phyloP scores from a whole-genome alignment of 2,888 invertebrate species.

The Corythucha ciliata region DNA sequence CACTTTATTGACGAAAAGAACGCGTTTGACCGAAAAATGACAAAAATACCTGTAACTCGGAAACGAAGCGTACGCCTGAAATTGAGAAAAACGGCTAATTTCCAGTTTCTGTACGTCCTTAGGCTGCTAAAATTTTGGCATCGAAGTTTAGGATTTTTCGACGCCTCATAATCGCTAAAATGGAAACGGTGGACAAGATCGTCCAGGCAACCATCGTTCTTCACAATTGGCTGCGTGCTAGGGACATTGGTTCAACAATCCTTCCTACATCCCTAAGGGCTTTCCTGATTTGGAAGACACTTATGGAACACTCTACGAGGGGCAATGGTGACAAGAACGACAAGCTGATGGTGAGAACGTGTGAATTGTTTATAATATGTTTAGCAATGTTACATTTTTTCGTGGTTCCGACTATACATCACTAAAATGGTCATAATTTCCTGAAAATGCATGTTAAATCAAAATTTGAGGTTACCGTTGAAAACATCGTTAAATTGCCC shows the following conservation, averaged over 20 bases:
- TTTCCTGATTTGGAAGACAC: conserved; percentile 1
- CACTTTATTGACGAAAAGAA: too few relatives aligned
- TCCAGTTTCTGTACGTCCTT: too few relatives aligned
- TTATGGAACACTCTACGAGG: conserved; percentile 10
- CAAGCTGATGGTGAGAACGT: conserved; percentile 14
- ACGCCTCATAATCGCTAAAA: conserved; percentile 8
- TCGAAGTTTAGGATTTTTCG: not conserved
- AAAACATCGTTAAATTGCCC: not conserved
- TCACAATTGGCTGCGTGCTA: conserved; percentile 12
- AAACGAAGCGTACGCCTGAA: too few relatives aligned
- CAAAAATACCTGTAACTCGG: too few relatives aligned
- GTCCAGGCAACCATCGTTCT: conserved; percentile 7
- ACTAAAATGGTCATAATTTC: conserved; percentile 2
- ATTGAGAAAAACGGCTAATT: too few relatives aligned
- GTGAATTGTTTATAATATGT: conserved; percentile 2
- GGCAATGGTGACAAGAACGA: conserved; percentile 15
- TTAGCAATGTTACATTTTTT: conserved; percentile 6
- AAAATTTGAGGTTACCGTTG: conserved; percentile 2
- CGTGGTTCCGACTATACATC: conserved; percentile 3
- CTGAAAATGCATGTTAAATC: not conserved
- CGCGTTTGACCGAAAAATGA: too few relatives aligned
- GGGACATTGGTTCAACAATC: conserved; percentile 3
- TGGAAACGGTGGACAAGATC: conserved; percentile 10
- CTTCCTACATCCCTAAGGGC: conserved; percentile 4
- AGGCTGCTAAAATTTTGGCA: too few relatives aligned